Base-by-base conservation (phyloP, 1,140 invertebrate genomes). In the Aphelinus certus region DNA sequence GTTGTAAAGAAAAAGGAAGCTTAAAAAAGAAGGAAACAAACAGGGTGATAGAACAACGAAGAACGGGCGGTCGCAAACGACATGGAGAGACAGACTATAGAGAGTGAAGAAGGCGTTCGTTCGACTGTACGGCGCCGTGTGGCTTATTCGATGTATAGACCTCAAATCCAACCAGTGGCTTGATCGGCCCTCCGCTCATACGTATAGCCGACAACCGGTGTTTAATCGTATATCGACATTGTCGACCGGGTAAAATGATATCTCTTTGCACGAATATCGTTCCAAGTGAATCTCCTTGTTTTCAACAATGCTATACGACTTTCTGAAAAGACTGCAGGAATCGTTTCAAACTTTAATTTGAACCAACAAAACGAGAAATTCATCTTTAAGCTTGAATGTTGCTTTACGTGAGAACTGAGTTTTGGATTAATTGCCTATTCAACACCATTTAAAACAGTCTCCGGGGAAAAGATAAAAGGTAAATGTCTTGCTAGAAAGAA, bases 51-150 rank as follows among this genome's bases (percentile, higher is more conserved):
- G 61, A 61, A 70, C 60, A 66, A 49, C 62, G 66, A 70, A 64
- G 58, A 46, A 74, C 58, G 67, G 69, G 57, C 71, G 65, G 2
- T 49, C 65, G 70, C 47, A 9, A 70, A 42, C 55, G 51, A 57
- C 42, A 42, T 65, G 43, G 56, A 63, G 58, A 53, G 64, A 26
- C 26, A 26, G 26, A 26, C 26, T 26, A 26, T 26, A 68, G 56
- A 10, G 4, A 9, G 51, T 6, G 45, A 55, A 61, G 56, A 2
- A 68, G 69, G 63, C 70, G 46, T 70, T 70, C 56, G 62, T 71
- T 76, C 80, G 79, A 65, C 79, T 73, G 57, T 60, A 45, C 57
- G 79, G 78, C 80, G 79, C 79, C 80, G 76, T 57, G 58, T 66
- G 68, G 56, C 56, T 77, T 76, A 74, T 71, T 60, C 72, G 26